Percentiles rank a stretch among this genome's conserved stretches.
These are phyloP conservation scores for Hypercompe scribonia DNA, from an alignment of 2,888 invertebrate species.

Conservation along the genomic window DNA sequence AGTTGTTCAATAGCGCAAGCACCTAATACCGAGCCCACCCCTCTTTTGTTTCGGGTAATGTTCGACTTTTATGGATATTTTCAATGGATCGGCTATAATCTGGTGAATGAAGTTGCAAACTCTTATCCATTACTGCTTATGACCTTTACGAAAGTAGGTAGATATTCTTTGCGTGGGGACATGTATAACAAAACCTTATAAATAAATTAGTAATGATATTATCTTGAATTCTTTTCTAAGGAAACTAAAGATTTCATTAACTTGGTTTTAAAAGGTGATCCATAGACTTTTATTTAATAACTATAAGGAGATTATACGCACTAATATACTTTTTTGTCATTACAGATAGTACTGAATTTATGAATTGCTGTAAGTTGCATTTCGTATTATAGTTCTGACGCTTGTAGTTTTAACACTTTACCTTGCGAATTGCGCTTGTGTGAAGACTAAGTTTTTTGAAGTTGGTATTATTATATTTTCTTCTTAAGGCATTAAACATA, in stretches of 20 bases:
- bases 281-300: no score
- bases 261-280: no score
- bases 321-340: neutral
- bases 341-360: no score
- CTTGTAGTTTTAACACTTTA: neutral
- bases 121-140: slow-evolving; percentile 62
- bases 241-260: no score
- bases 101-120: slow-evolving; percentile 80
- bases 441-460: no score
- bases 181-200: neutral
- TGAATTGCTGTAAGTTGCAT: no score
- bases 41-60: slow-evolving; percentile 86
- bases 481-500: no score
- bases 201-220: neutral
- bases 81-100: slow-evolving; percentile 85
- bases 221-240: neutral
- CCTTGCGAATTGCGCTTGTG: no score
- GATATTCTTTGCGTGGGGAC: slow-evolving; percentile 40
- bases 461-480: no score
- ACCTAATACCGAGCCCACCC: slow-evolving; percentile 85
- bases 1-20: slow-evolving; percentile 86
- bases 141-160: slow-evolving; percentile 58
- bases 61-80: slow-evolving; percentile 87
- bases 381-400: neutral
- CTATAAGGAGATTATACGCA: neutral